Evolutionary conservation across 2,113 vertebrate species (phyloP).

Genomic region (Lanius ludovicianus): DNA sequence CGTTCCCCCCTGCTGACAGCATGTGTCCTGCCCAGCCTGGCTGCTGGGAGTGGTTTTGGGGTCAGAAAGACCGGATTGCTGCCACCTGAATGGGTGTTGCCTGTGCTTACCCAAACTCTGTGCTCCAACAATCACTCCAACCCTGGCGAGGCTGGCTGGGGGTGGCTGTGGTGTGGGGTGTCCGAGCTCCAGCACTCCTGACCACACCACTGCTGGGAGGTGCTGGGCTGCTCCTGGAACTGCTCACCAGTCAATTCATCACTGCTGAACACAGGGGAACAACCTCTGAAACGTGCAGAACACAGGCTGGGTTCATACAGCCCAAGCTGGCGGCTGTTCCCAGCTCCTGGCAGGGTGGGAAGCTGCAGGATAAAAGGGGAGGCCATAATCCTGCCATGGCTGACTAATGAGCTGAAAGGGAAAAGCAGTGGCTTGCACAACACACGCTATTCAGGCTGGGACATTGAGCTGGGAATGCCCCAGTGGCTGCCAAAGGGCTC

Average conservation of each 20-base stretch:
- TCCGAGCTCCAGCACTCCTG: rapidly evolving
- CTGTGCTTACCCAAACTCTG: not conserved
- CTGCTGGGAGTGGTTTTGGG: not conserved
- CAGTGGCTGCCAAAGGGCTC: not conserved
- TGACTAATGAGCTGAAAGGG: not conserved
- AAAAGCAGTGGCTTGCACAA: not conserved
- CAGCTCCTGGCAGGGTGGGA: not conserved
- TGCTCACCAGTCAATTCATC: not conserved
- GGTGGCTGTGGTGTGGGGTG: not conserved
- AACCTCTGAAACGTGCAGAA: not conserved
- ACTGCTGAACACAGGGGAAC: rapidly evolving
- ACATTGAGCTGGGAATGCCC: not conserved
- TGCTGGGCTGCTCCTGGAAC: not conserved
- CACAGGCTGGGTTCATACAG: not conserved
- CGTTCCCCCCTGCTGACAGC: rapidly evolving
- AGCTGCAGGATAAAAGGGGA: not conserved
- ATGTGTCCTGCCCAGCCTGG: rapidly evolving
- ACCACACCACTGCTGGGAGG: rapidly evolving
- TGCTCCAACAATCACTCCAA: not conserved
- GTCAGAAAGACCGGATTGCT: not conserved
- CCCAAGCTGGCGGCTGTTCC: rapidly evolving
- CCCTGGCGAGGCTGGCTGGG: not conserved
- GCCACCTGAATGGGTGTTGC: not conserved
- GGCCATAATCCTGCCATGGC: not conserved
- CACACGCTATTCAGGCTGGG: not conserved